Percentiles rank a stretch among this genome's conserved stretches.
These are phyloP conservation scores for Melanotaenia trifasciata DNA, from an alignment of 2,797 vertebrate genomes.

Conservation along the genomic window DNA sequence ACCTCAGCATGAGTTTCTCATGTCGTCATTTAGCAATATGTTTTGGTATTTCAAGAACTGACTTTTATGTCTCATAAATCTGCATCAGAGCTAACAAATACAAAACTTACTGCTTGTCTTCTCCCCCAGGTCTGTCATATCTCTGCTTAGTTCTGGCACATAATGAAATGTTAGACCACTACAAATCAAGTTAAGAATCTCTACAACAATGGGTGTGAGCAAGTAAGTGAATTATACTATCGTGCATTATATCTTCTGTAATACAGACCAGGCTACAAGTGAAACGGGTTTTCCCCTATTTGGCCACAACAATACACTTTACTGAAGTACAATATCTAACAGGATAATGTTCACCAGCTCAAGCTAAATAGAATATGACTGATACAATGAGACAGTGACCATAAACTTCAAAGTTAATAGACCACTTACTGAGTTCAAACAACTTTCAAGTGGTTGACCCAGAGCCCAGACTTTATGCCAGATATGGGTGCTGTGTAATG, in stretches of 20 bases:
- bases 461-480: neutral
- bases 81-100: slow-evolving; percentile 56
- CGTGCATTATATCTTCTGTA: neutral
- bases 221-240: slow-evolving; percentile 34
- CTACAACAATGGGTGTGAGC: slow-evolving; percentile 67
- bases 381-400: neutral
- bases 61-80: slow-evolving; percentile 44
- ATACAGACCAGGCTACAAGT: neutral
- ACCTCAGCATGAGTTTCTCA: slow-evolving; percentile 59
- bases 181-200: slow-evolving; percentile 68
- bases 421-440: neutral
- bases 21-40: slow-evolving; percentile 54
- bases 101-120: slow-evolving; percentile 33
- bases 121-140: slow-evolving; percentile 49
- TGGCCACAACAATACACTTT: neutral
- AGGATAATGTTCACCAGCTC: neutral
- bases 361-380: neutral
- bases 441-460: neutral
- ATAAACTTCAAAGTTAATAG: neutral
- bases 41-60: slow-evolving; percentile 38
- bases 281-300: neutral
- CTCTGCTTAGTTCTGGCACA: slow-evolving; percentile 61
- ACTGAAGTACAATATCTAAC: neutral
- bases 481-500: neutral
- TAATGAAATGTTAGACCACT: slow-evolving; percentile 58